Base-by-base conservation (phyloP, 2,888 invertebrate species). In the Boloria selene region DNA sequence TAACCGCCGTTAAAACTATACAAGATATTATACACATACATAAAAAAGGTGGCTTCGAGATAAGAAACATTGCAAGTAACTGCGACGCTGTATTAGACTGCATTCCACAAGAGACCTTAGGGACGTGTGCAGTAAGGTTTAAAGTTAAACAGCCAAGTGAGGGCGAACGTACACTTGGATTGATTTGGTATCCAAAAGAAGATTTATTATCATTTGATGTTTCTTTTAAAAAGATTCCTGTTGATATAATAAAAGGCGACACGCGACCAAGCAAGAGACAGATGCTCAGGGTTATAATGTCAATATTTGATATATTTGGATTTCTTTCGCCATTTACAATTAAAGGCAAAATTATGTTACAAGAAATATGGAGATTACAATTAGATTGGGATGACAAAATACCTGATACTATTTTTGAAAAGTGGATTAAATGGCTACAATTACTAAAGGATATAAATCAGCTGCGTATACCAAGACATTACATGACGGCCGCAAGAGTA, bases 291-390 rank as follows among this genome's bases (percentile, higher is more conserved):
- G 62, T 75, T n/a, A 31, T 74, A 42, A 76, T 76, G 74, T 74
- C 72, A 0, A 63, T 75, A 10, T 74, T 71, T 42, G 74, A 75
- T 53, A 65, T 73, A 0, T 70, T 68, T n/a, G 75, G 75, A 4
- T 71, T 76, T 50, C 49, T 76, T 3, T 42, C 73, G 5, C 76
- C 75, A 3, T 73, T 74, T 17, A 75, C 72, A 0, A 73, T 78
- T 13, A 63, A 72, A 16, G 75, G 71, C 4, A 71, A 68, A 64
- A 74, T 76, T 6, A 55, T 77, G 22, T 18, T 78, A 2, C 76
- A 75, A 65, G 14, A 47, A 7, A 4, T 47, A 47, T 47, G 47
- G 47, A n/a, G 14, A 47, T n/a, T n/a, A 47, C n/a, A 14, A n/a
- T n/a, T 47, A 4, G 47, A 47, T 47, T 68, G 71, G 31, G 52